phyloP scores from a whole-genome alignment of 2,113 vertebrate species.

The Cranoglanis bouderius region DNA sequence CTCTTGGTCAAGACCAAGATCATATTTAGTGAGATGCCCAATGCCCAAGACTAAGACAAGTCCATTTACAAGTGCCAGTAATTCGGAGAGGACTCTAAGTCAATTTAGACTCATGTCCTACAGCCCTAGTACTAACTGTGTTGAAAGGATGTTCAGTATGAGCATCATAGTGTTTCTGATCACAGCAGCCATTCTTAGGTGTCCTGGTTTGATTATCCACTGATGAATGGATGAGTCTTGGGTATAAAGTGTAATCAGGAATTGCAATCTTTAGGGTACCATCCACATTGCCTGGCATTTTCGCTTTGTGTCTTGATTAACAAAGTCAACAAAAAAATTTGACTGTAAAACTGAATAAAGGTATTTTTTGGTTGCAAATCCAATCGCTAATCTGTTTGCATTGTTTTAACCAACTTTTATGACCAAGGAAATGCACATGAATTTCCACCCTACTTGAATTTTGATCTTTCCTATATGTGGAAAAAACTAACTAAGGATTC shows the following conservation, averaged over 20 bases:
- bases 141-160: not conserved
- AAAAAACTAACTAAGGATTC: not conserved
- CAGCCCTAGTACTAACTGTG: not conserved
- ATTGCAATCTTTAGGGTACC: not conserved
- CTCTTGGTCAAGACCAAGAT: not conserved
- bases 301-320: not conserved
- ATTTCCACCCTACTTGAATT: not conserved
- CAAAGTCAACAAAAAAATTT: not conserved
- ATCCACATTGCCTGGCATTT: not conserved
- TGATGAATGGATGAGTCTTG: not conserved
- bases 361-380: not conserved
- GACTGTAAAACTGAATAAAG: not conserved
- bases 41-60: not conserved
- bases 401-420: not conserved
- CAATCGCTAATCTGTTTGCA: not conserved
- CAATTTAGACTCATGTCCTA: not conserved
- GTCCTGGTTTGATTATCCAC: not conserved
- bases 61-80: not conserved
- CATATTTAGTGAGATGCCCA: not conserved
- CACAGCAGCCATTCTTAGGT: not conserved
- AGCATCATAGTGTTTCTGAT: not conserved
- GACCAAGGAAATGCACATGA: not conserved
- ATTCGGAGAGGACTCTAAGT: not conserved
- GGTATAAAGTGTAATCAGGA: not conserved
- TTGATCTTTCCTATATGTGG: not conserved